Percentiles rank a stretch among this genome's conserved stretches.
phyloP scores from a whole-genome alignment of 2,888 invertebrate genomes.

The Calameuta pallipes region DNA sequence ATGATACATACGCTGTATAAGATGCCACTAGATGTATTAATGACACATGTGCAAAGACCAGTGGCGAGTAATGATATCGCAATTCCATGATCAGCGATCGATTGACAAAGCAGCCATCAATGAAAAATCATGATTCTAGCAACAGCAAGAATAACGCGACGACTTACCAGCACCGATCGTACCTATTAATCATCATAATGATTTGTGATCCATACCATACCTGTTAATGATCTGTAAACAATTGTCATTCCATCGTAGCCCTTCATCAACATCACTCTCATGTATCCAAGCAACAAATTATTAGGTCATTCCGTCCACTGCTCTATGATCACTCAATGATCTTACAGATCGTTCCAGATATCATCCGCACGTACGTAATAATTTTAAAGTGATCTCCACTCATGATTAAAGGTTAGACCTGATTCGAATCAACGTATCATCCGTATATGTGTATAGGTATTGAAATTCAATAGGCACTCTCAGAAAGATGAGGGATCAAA shows the following conservation, averaged over 20 bases:
- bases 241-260: not conserved
- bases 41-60: not conserved
- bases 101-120: not conserved
- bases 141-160: not conserved
- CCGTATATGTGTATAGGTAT: not conserved
- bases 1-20: not conserved
- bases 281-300: not conserved
- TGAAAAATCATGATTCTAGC: not conserved
- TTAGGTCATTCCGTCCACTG: not conserved
- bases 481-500: not conserved
- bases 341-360: not conserved
- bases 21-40: not conserved
- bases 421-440: not conserved
- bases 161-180: not conserved
- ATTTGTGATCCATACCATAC: not conserved
- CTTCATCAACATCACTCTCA: not conserved
- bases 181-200: not conserved
- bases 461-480: not conserved
- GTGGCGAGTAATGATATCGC: not conserved
- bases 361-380: not conserved
- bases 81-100: not conserved
- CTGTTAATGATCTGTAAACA: not conserved
- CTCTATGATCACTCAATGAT: not conserved
- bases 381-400: not conserved
- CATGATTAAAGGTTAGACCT: not conserved